Percentiles rank a stretch among this genome's conserved stretches.
phyloP scores from a whole-genome alignment of 92 coral and sea anemone genomes.

The Porites evermanni region DNA sequence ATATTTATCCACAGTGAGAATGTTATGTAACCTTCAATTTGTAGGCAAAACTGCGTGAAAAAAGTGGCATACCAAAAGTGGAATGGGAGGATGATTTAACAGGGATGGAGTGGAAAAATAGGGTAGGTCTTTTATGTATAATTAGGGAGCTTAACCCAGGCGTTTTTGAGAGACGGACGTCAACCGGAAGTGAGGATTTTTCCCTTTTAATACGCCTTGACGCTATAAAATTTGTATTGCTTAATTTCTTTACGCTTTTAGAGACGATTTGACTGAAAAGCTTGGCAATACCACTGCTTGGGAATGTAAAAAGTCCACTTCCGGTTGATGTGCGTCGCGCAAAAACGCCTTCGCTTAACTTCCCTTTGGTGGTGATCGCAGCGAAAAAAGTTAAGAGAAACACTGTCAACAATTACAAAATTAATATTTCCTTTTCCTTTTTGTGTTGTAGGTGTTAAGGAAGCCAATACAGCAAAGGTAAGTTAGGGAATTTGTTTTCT shows the following conservation, averaged over 20 bases:
- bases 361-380: too few species aligned
- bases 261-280: too few species aligned
- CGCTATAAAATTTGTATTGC: too few species aligned
- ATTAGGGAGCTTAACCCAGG: not conserved
- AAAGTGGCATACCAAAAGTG: slow-evolving; percentile 42
- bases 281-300: too few species aligned
- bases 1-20: too few species aligned
- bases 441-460: slow-evolving; percentile 12
- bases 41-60: slow-evolving; percentile 64
- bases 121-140: not conserved
- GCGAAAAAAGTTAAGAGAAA: too few species aligned
- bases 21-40: not conserved
- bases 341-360: too few species aligned
- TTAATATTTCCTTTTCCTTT: not conserved
- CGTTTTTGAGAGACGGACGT: not conserved
- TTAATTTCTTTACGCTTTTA: too few species aligned
- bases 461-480: slow-evolving; percentile 25
- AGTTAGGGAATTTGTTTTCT: not conserved
- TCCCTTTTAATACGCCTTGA: too few species aligned
- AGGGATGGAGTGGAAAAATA: slow-evolving; percentile 41
- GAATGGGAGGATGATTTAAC: slow-evolving; percentile 63
- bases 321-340: too few species aligned
- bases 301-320: too few species aligned
- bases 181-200: too few species aligned
- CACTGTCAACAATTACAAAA: not conserved